These are phyloP conservation scores for Xiphorhynchus erythropygius DNA, from an alignment of 2,797 vertebrate species.

Conservation along the genomic window DNA sequence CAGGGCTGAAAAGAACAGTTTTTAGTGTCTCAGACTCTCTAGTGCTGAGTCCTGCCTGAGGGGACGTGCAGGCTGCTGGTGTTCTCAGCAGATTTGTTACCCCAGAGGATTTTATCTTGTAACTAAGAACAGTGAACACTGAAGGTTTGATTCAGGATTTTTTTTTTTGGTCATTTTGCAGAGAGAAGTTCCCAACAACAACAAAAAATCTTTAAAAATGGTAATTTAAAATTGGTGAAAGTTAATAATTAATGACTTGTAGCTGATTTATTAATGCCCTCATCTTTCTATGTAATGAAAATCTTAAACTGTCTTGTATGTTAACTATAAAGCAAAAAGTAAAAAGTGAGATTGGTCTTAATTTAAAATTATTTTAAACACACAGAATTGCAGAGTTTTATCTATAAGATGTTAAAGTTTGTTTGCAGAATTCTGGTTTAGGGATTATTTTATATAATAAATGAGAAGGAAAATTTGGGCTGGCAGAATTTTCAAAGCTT, in stretches of 20 bases:
- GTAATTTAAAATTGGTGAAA: constrained; percentile 1
- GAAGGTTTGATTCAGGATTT: not conserved
- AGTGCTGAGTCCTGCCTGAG: not conserved
- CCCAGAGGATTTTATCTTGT: not conserved
- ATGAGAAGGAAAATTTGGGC: constrained; percentile 41
- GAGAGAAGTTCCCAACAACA: not conserved
- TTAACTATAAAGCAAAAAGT: not conserved
- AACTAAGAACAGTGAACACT: not conserved
- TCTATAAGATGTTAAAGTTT: not conserved
- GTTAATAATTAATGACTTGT: constrained; percentile 37
- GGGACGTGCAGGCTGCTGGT: not conserved
- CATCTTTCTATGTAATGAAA: constrained; percentile 32
- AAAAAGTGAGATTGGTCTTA: not conserved
- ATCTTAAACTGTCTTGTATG: not conserved
- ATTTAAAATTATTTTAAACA: not conserved
- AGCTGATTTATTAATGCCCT: constrained; percentile 35
- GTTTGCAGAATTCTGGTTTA: constrained; percentile 11
- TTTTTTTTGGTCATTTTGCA: not conserved
- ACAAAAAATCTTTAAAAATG: not conserved
- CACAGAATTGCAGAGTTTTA: not conserved
- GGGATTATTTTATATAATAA: constrained; percentile 42
- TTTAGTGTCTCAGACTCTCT: not conserved
- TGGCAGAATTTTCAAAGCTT: constrained; percentile 61
- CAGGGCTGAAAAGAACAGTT: not conserved
- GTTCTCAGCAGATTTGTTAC: not conserved